These are phyloP conservation scores for Hydrotaea diabolus DNA, from an alignment of 2,888 invertebrate genomes.

Conservation along the genomic window DNA sequence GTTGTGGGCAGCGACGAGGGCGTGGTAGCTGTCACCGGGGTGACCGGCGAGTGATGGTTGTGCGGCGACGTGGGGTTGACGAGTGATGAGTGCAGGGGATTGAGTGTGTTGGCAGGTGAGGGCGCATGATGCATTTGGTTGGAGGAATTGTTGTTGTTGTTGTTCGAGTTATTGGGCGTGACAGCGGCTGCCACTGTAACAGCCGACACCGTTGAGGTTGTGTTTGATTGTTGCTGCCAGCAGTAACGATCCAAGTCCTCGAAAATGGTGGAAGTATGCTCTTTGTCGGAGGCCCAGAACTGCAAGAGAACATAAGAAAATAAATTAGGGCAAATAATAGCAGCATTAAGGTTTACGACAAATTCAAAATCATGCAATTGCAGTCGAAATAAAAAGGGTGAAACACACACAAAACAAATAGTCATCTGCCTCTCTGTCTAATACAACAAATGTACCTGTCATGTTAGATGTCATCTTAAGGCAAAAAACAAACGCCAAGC, in stretches of 20 bases:
- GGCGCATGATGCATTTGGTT: slow-evolving; percentile 67
- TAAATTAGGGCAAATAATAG: slow-evolving; percentile 19
- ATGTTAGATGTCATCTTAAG: slow-evolving; percentile 69
- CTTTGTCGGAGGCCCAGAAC: slow-evolving; percentile 83
- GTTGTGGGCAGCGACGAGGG: slow-evolving; percentile 64
- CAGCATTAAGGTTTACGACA: not conserved
- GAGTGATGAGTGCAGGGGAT: slow-evolving; percentile 60
- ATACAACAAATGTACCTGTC: slow-evolving; percentile 67
- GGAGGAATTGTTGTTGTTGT: slow-evolving; percentile 79
- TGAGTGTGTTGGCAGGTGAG: slow-evolving; percentile 81
- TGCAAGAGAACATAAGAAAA: slow-evolving; percentile 65
- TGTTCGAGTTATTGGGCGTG: slow-evolving; percentile 82
- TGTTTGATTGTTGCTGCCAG: slow-evolving; percentile 86
- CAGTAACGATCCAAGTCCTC: slow-evolving; percentile 93
- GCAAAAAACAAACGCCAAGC: slow-evolving; percentile 47
- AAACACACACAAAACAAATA: too few species aligned
- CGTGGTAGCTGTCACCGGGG: slow-evolving; percentile 63
- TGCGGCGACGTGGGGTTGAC: slow-evolving; percentile 65
- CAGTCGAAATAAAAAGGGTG: not conserved
- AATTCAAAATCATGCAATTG: not conserved
- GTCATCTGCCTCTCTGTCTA: not conserved
- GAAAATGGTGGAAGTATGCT: slow-evolving; percentile 86
- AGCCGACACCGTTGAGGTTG: slow-evolving; percentile 68
- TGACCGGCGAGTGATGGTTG: slow-evolving; percentile 66
- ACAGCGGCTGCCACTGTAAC: not conserved